Base-by-base conservation (phyloP, 2,888 invertebrate species). In the Elysia crispata region DNA sequence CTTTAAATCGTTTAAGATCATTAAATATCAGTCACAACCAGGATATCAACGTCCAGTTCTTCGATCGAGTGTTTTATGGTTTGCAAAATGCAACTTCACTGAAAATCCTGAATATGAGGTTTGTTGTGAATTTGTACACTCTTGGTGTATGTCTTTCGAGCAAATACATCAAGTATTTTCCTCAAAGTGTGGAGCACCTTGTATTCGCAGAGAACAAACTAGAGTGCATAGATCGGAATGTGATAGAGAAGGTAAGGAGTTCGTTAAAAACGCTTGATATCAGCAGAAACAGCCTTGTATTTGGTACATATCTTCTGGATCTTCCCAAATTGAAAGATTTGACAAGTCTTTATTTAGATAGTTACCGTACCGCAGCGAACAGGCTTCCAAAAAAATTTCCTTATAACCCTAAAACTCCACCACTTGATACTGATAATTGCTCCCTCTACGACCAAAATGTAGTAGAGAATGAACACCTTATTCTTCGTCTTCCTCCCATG, bases 21-120 rank as follows among this genome's bases (percentile, higher is more conserved):
- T 62, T 80, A 23, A 60, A 70, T 25, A 5, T 80, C 8, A 80
- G 70, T 23, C 11, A 70, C 6, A 80, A 76, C 33, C 62, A 76
- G 15, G 67, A n/a, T 41, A 74, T 79, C 20, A 18, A 41, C 0
- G 23, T 79, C 15, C 31, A 54, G 1, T 8, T 13, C 33, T 66
- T 79, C 25, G 20, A 33, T 6, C 6, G 8, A 20, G 67, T 64
- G 28, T 50, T 75, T n/a, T 18, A 6, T 1, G 28, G n/a, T 1
- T 23, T 73, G 13, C 67, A 33, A 31, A 64, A 73, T 64, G 3
- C 41, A 5, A 57, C 13, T 20, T 66, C 23, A 0, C 1, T 79
- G 0, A 57, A 25, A n/a, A 23, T 20, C 18, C 41, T 78, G 28
- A 60, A 60, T 0, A 67, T 78, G 20, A 54, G 1, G 6, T 30